A percentile compares a stretch with the other conserved stretches of the same genome.
phyloP scores from a whole-genome alignment of 37 sponge, comb jelly and placozoan genomes.

The Cladorhizidae sp. region DNA sequence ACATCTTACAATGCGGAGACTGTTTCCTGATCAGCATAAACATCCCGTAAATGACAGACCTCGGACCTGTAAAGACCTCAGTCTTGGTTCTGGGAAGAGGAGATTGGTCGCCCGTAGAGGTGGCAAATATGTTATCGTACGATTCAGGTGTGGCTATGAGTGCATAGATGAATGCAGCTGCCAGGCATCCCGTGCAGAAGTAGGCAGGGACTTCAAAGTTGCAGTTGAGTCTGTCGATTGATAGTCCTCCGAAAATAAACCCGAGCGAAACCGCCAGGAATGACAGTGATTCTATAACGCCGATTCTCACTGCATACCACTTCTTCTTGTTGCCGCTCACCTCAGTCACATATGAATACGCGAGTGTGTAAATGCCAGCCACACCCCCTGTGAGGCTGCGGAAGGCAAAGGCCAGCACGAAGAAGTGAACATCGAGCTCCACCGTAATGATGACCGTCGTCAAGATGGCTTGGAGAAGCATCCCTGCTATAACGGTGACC shows the following conservation, averaged over 20 bases:
- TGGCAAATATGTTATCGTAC: background rate
- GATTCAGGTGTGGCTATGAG: constrained; percentile 60
- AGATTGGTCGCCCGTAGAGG: background rate
- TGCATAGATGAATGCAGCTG: constrained; percentile 19
- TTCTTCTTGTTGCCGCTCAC: constrained; percentile 38
- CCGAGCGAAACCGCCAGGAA: constrained; percentile 45
- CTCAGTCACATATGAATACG: constrained; percentile 50
- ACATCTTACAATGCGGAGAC: constrained; percentile 36
- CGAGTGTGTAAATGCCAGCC: constrained; percentile 43
- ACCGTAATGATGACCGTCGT: constrained; percentile 19
- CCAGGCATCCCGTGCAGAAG: background rate
- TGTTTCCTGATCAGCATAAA: constrained; percentile 37
- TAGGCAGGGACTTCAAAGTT: constrained; percentile 17
- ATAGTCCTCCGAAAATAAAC: constrained; percentile 29
- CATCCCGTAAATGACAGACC: constrained; percentile 24
- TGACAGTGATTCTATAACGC: constrained; percentile 18
- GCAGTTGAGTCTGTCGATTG: constrained; percentile 29
- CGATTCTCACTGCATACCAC: constrained; percentile 55
- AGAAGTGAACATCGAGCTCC: constrained; percentile 20
- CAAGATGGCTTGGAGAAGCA: background rate
- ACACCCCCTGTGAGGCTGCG: constrained; percentile 50
- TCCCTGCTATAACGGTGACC: constrained; percentile 13
- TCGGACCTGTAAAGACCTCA: constrained; percentile 10
- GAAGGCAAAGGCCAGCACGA: constrained; percentile 23
- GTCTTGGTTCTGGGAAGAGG: background rate